Base-by-base conservation (phyloP, 2,113 vertebrate genomes). In the Nycticorax nycticorax region DNA sequence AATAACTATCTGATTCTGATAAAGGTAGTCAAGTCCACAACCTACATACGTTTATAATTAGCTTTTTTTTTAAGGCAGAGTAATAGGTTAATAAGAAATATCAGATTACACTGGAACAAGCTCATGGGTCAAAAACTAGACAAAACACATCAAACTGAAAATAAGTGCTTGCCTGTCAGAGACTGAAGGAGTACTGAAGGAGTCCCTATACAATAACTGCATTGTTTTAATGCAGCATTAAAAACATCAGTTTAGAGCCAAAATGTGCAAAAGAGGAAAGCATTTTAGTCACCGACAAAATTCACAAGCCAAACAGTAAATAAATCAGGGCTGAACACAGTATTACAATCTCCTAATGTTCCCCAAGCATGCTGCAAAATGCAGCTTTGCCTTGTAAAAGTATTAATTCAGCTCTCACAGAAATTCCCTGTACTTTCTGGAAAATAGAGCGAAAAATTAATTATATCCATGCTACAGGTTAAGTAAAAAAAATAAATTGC, bases 51-150 rank as follows among this genome's bases (percentile, higher is more conserved):
- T 92, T 98, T 97, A 95, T 95, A 94, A 95, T 98, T 94, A 97
- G 74, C 71, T 90, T 73, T 85, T 92, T 88, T 94, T 95, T 89
- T 79, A 96, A 96, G 89, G 80, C 63, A 74, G 64, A 97, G 85
- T 96, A 96, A 89, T 90, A 97, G 66, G 74, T 97, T 96, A 98
- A 96, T 97, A 95, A 97, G 76, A 96, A 96, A 96, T 96, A 97
- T 97, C 96, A 94, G 45, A 95, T 98, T 97, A 97, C 96, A 91
- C 66, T 84, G 86, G 83, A 93, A 97, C 89, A 89, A 96, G 88
- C 81, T 96, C 81, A 89, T 35, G 69, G 79, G 89, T 96, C 96
- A 95, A 95, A 98, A 98, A 92, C 81, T 83, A 98, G 88, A 96
- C 91, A 97, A 98, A 97, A 97, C 88, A 95, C 68, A 96, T 95